Conservation (phyloP, 1,140 invertebrate species). For the Gerris buenoi region DNA sequence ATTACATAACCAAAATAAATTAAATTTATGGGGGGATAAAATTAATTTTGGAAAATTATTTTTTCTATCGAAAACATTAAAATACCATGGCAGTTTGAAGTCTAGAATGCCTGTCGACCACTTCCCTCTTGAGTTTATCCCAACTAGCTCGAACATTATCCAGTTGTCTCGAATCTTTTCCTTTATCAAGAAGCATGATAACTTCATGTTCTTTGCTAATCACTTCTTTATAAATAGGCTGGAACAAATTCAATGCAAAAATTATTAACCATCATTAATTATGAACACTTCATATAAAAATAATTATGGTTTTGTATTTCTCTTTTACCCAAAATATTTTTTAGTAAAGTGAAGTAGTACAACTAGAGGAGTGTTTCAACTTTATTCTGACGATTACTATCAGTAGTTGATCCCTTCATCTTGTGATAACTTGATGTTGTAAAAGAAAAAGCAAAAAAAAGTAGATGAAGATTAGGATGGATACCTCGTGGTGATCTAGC, state of each 20-base stretch:
- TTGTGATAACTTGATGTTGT: no score
- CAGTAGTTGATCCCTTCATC: no score
- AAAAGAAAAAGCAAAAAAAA: no score
- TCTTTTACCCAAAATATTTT: no score
- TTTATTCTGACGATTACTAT: no score
- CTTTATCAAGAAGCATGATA: conserved; percentile 85
- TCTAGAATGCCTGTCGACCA: conserved; percentile 64
- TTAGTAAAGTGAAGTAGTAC: no score
- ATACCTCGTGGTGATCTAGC: conserved; percentile 66
- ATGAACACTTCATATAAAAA: no score
- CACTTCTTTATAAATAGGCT: conserved; percentile 71
- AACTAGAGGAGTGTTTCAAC: no score
- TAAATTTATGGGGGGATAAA: neutral
- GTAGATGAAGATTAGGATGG: no score
- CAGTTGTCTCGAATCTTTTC: conserved; percentile 61
- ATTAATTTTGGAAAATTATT: neutral
- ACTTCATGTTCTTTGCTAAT: conserved; percentile 83
- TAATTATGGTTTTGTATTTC: no score
- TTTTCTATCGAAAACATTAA: neutral
- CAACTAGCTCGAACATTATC: conserved; percentile 76
- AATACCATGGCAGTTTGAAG: conserved; percentile 61
- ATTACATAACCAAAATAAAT: neutral
- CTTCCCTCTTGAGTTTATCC: conserved; percentile 76
- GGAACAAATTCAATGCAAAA: conserved; percentile 20
- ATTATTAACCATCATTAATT: no score